Base-by-base conservation (phyloP, 2,113 vertebrate species). In the Machaerirhynchus nigripectus region DNA sequence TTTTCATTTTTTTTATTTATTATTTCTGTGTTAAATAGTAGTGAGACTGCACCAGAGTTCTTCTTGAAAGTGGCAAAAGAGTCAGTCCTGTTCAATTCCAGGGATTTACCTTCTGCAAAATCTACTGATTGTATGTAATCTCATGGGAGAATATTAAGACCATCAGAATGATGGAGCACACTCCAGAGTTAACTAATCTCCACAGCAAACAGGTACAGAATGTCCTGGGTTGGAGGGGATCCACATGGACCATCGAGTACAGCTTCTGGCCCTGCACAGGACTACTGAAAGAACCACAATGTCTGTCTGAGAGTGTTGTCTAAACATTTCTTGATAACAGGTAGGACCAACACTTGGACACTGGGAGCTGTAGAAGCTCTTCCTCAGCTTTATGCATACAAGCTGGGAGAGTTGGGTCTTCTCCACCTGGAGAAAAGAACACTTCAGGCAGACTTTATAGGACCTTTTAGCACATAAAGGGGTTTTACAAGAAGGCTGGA, bases 231-330 rank as follows among this genome's bases (percentile, higher is more conserved):
- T 67, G 37, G 19, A 59, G 4, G 2, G 33, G 33, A 44, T 23
- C 19, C 27, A 52, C 37, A 59, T 0, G 27, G 28, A 39, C 39
- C 27, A 65, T 2, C 0, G 1, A 65, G 33, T 39, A 7, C 37
- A 44, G 10, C 37, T 73, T 67, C 60, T 59, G 15, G 15, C 15
- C 9, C 46, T n/a, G 33, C 28, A 53, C 46, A 75, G 33, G 7
- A 39, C 31, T 46, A 60, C 13, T 13, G 23, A 12, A 39, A 75
- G 39, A 39, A 68, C 39, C 33, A 46, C 28, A n/a, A 3, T 5
- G 13, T 10, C 7, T 8, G 21, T 18, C 31, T 37, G 13, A 60
- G 19, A 75, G 19, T 17, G 8, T 14, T 65, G 37, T 33, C 31
- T 33, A 42, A 81, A 52, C 13, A 44, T 16, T 52, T 42, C 57